phyloP scores from a whole-genome alignment of 2,888 invertebrate genomes.

The Lepidochitona cinerea region DNA sequence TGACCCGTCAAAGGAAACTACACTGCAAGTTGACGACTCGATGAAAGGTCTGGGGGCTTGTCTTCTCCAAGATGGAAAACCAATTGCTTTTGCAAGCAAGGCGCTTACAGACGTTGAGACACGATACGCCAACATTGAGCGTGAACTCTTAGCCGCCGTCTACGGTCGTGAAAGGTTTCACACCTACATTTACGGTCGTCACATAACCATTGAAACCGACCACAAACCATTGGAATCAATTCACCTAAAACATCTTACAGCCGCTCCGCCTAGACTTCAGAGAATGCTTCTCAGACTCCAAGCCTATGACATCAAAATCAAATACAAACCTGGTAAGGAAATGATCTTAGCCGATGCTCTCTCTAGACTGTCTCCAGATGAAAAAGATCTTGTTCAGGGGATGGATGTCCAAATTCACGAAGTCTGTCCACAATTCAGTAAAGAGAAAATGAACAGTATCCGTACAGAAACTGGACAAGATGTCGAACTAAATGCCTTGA shows the following conservation, averaged over 20 bases:
- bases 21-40: conserved; percentile 18
- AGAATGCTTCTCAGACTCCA: conserved; percentile 28
- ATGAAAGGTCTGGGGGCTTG: conserved; percentile 25
- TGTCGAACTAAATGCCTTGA: conserved; percentile 14
- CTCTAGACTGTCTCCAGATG: conserved; percentile 6
- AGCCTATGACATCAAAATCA: conserved; percentile 21
- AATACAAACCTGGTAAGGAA: conserved; percentile 27
- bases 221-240: conserved; percentile 30
- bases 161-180: conserved; percentile 26
- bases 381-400: neutral
- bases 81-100: conserved; percentile 25
- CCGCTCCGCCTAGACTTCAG: conserved; percentile 27
- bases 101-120: conserved; percentile 17
- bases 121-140: conserved; percentile 27
- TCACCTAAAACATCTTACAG: conserved; percentile 13
- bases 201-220: conserved; percentile 17
- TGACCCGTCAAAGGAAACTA: conserved; percentile 7
- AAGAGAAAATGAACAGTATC: neutral
- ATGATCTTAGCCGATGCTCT: conserved; percentile 32
- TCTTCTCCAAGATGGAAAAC: conserved; percentile 20
- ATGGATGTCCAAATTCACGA: conserved; percentile 20
- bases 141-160: conserved; percentile 31
- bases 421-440: neutral
- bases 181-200: conserved; percentile 21
- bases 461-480: conserved; percentile 3